Conservation (phyloP, 2,797 vertebrate genomes). For the Lagodon rhomboides region DNA sequence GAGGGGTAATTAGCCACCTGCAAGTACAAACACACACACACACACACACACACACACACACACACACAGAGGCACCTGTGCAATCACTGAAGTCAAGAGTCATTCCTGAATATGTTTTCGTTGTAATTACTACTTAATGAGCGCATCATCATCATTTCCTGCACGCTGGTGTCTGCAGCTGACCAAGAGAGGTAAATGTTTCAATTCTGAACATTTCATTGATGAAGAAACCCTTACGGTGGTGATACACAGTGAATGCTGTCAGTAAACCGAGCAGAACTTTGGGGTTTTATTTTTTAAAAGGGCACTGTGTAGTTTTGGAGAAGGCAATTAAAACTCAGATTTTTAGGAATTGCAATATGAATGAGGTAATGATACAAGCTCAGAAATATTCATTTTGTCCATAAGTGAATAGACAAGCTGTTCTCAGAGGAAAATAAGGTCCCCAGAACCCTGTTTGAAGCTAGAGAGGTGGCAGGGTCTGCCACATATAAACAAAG, state of each 20-base stretch:
- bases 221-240: not conserved
- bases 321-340: too few species aligned
- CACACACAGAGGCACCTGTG: conserved; percentile 36
- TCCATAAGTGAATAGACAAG: too few species aligned
- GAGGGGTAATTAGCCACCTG: conserved; percentile 64
- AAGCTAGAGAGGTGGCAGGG: too few species aligned
- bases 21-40: conserved; percentile 27
- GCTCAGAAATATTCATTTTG: too few species aligned
- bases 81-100: conserved; percentile 55
- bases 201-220: not conserved
- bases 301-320: too few species aligned
- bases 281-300: not conserved
- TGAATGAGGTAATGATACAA: too few species aligned
- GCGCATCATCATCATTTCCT: not conserved
- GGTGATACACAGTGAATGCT: too few species aligned
- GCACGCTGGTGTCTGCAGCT: not conserved
- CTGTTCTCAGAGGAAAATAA: too few species aligned
- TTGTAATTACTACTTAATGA: conserved; percentile 41
- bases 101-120: conserved; percentile 25
- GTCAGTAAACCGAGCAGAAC: not conserved
- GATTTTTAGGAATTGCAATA: too few species aligned
- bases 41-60: not conserved
- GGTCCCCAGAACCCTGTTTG: too few species aligned
- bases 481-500: too few species aligned
- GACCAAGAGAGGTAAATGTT: not conserved